phyloP scores from a whole-genome alignment of 2,797 vertebrate species.

The Podarcis siculus region DNA sequence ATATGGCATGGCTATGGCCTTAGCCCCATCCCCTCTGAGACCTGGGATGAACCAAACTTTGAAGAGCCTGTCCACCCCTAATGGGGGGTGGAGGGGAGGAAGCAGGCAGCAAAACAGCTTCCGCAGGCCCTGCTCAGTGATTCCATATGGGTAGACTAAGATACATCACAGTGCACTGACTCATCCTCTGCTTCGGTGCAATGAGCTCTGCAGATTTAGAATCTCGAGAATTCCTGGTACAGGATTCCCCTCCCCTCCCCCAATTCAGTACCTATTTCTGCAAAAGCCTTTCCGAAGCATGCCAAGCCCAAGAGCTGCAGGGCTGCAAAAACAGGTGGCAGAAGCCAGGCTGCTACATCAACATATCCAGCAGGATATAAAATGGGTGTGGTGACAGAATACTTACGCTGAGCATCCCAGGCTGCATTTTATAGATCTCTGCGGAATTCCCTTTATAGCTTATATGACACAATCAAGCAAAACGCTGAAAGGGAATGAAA shows the following conservation, averaged over 20 bases:
- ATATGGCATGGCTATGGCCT: no score
- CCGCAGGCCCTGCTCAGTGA: no score
- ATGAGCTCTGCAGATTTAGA: background rate
- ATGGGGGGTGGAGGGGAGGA: no score
- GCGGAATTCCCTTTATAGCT: slow-evolving; percentile 48
- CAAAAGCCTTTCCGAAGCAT: background rate
- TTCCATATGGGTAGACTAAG: no score
- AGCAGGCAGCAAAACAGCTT: no score
- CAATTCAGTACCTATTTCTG: background rate
- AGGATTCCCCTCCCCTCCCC: background rate
- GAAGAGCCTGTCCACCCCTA: no score
- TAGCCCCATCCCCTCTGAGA: no score
- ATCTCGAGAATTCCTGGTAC: background rate
- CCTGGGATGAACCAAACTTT: no score
- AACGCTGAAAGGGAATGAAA: slow-evolving; percentile 1
- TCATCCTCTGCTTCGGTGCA: background rate
- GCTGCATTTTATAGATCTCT: slow-evolving; percentile 38
- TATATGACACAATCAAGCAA: slow-evolving; percentile 39
- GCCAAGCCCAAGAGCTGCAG: background rate
- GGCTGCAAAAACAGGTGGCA: background rate
- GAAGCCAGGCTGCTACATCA: background rate
- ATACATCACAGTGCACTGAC: background rate
- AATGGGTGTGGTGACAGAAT: slow-evolving; percentile 14
- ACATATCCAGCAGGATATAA: background rate
- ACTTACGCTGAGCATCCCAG: background rate